phyloP scores from a whole-genome alignment of 2,113 vertebrate species.

The Lagenorhynchus albirostris region DNA sequence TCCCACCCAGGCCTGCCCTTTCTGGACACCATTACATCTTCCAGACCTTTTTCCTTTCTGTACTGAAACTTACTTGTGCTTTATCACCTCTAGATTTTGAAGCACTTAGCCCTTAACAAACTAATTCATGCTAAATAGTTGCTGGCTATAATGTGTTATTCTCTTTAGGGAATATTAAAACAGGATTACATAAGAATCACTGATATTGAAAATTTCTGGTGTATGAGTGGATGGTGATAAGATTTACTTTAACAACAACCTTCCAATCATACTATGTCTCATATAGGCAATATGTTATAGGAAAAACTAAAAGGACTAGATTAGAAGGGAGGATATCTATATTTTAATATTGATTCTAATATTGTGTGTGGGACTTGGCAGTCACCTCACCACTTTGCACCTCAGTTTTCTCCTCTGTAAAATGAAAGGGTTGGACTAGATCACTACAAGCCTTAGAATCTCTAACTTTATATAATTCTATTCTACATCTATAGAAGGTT shows the following conservation, averaged over 20 bases:
- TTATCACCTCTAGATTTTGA: background rate
- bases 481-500: background rate
- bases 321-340: background rate
- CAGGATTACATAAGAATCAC: background rate
- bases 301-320: background rate
- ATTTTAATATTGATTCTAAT: background rate
- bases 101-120: background rate
- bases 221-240: background rate
- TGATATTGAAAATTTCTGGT: background rate
- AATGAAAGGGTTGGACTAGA: background rate
- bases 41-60: background rate
- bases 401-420: background rate
- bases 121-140: background rate
- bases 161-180: background rate
- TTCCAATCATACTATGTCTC: background rate
- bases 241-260: background rate
- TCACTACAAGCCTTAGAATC: background rate
- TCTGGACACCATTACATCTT: background rate
- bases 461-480: background rate
- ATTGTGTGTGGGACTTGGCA: background rate
- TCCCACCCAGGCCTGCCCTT: background rate
- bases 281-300: background rate
- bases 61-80: background rate
- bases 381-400: background rate
- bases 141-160: background rate